A percentile compares a stretch with the other conserved stretches of the same genome.
These are phyloP conservation scores for Neuroscelio doddi DNA, from an alignment of 2,888 invertebrate genomes.

Conservation along the genomic window DNA sequence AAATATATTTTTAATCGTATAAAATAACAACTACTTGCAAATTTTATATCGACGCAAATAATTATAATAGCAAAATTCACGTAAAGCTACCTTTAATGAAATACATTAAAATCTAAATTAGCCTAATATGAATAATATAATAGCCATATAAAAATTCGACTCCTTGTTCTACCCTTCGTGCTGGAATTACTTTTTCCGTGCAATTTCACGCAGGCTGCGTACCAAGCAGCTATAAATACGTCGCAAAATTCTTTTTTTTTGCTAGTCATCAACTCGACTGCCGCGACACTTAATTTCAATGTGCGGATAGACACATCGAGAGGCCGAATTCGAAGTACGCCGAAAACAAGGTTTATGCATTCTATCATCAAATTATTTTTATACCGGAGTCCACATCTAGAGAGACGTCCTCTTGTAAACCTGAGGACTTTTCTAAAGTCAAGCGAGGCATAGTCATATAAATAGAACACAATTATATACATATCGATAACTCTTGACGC, in stretches of 20 bases:
- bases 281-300: constrained; percentile 10
- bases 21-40: background rate
- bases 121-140: too few relatives aligned
- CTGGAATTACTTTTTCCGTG: constrained; percentile 3
- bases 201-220: constrained; percentile 2
- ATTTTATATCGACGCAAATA: background rate
- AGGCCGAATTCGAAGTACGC: background rate
- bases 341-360: constrained; percentile 12
- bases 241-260: background rate
- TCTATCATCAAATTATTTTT: constrained; percentile 16
- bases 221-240: background rate
- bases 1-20: too few relatives aligned
- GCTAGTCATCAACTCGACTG: background rate
- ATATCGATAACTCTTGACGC: background rate
- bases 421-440: constrained; percentile 4
- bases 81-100: too few relatives aligned
- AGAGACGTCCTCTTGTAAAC: constrained; percentile 1
- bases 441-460: background rate
- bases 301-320: constrained; percentile 10
- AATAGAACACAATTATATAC: constrained; percentile 7
- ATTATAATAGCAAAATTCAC: background rate
- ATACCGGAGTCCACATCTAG: background rate
- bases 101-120: too few relatives aligned
- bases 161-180: too few relatives aligned
- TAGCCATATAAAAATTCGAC: too few relatives aligned